Base-by-base conservation (phyloP, 2,888 invertebrate genomes). In the Galerucella calmariensis region DNA sequence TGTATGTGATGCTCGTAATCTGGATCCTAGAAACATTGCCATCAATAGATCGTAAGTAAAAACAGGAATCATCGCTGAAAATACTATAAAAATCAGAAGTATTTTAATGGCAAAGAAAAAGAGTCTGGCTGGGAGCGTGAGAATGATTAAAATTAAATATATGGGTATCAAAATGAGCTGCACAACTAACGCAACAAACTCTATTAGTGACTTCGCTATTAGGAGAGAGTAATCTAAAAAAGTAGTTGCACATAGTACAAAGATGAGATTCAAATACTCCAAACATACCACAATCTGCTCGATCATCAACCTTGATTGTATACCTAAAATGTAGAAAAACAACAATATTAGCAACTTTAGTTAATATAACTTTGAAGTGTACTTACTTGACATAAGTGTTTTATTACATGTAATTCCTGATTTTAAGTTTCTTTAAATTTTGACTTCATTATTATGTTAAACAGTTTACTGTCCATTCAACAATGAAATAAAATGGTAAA, bases 331-430 rank as follows among this genome's bases (percentile, higher is more conserved):
- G 11, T 2, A 61, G 35, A 35, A 61, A 48, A 48, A 12, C 56
- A 20, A 10, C 10, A 56, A 56, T 16, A 53, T 14, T n/a, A 3
- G 35, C 35, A 27, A 27, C 4, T 6, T 53, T 53, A 53, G n/a
- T 16, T 56, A 56, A 56, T 5, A 48, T 14, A 14, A 48, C 5
- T 14, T n/a, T 24, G 20, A 35, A 27, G 2, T 14, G 27, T 41
- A 67, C 67, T 67, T 67, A 67, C 67, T 56, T 67, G 68, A 58
- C 68, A 68, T 68, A 68, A 24, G 44, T 44, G n/a, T 41, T 58
- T 56, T 35, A 20, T 56, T 20, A n/a, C 14, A 10, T 41, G 63
- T 35, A 44, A 63, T 20, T 63, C 44, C n/a, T 63, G 6, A 48
- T 24, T 56, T 12, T 48, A 66, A 24, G 10, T 66, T 2, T 16